These are phyloP conservation scores for Pollachius pollachius DNA, from an alignment of 2,113 vertebrate genomes.

Conservation along the genomic window DNA sequence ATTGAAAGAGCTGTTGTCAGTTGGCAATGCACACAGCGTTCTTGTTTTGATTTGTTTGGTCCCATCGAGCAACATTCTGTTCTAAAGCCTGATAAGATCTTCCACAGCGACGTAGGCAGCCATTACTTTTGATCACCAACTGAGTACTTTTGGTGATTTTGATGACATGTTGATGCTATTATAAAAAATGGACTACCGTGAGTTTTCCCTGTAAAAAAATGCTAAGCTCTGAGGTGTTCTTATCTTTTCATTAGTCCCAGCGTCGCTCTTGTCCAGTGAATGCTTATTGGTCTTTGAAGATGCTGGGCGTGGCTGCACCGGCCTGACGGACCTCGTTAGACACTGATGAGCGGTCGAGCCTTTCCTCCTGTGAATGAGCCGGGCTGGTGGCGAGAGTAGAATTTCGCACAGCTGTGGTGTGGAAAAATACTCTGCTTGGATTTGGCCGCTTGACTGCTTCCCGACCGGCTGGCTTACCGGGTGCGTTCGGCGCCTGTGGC, in stretches of 20 bases:
- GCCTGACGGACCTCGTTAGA: conserved; percentile 1
- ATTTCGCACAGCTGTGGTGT: conserved; percentile 10
- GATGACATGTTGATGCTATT: neutral
- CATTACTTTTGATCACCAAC: neutral
- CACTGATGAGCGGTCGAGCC: neutral
- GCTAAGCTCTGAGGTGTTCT: neutral
- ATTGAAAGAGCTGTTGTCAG: conserved; percentile 32
- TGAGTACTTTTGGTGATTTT: conserved; percentile 6
- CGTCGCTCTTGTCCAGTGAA: neutral
- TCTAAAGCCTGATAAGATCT: neutral
- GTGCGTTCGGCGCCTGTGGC: neutral
- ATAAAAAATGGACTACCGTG: neutral
- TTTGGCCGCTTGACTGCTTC: conserved; percentile 14
- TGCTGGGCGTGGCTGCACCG: conserved; percentile 3
- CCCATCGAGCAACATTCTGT: neutral
- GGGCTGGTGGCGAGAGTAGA: neutral
- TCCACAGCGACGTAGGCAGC: too few species aligned
- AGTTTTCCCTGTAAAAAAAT: conserved; percentile 1
- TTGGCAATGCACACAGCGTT: conserved; percentile 16
- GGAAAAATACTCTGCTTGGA: neutral
- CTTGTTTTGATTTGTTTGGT: conserved; percentile 7
- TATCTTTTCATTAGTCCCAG: conserved; percentile 1
- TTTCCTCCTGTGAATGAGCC: conserved; percentile 11
- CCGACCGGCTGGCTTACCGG: conserved; percentile 4
- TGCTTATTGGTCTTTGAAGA: conserved; percentile 5